Evolutionary conservation across 2,888 invertebrate species (phyloP), one percentile per base, ranked within the genome.

Genomic region (Dilophus febrilis): DNA sequence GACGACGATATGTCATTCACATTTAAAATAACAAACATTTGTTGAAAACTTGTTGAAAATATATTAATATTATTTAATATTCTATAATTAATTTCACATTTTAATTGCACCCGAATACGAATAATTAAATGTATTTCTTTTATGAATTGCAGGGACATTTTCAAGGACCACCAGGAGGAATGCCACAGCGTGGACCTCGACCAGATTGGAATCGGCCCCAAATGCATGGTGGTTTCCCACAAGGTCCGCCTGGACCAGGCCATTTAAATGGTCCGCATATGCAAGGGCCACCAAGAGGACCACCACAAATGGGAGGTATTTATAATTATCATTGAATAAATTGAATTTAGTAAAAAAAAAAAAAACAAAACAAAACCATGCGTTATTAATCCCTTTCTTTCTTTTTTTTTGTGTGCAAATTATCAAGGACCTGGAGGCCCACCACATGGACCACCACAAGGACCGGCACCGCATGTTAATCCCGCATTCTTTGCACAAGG

Each of bases 391-490:
- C n/a, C n/a, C n/a, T n/a, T n/a, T n/a, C n/a, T n/a, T n/a, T n/a
- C n/a, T n/a, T n/a, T n/a, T n/a, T n/a, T n/a, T n/a, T n/a, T n/a
- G n/a, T n/a, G n/a, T n/a, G n/a, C n/a, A n/a, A n/a, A n/a, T n/a
- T n/a, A 14, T 17, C 16, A 16, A 38, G 28, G 52, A 18, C 66
- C 65, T 29, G 64, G 62, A 29, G 68, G 67, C 1, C 68, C 68
- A 3, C 68, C 67, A n/a, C 64, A 65, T 46, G 61, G 61, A 6
- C 65, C 64, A 8, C 61, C 60, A 18, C 67, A 66, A 49, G 68
- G 67, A 32, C 86, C 86, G 6, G 90, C 91, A 19, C 91, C 92
- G 36, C 92, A 94, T 63, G 90, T 94, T 48, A 94, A 94, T 68
- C 92, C 94, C 31, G 92, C 92, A 44, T 94, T 94, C 75, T 92